A percentile compares a stretch with the other conserved stretches of the same genome.
phyloP scores from a whole-genome alignment of 2,113 vertebrate species.

The Arenaria interpres region DNA sequence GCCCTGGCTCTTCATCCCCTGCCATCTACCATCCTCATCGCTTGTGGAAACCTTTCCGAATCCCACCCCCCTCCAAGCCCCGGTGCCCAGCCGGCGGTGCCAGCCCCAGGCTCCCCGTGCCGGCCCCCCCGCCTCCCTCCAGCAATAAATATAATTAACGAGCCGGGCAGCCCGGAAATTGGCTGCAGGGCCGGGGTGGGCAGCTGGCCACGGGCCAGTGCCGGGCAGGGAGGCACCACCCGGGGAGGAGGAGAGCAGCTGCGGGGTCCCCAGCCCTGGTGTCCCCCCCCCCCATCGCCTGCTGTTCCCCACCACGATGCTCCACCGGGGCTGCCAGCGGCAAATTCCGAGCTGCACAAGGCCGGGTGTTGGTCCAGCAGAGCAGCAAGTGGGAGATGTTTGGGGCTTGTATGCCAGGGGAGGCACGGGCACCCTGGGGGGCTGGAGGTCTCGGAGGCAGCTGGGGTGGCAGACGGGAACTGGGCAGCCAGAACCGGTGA shows the following conservation, averaged over 20 bases:
- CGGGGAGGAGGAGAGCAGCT: fast-evolving
- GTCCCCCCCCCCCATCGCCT: not conserved
- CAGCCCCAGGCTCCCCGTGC: not conserved
- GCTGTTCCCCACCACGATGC: too few species aligned
- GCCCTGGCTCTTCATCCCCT: not conserved
- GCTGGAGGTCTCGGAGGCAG: fast-evolving
- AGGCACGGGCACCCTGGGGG: fast-evolving
- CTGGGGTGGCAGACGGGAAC: not conserved
- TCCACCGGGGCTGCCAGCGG: not conserved
- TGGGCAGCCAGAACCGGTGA: not conserved
- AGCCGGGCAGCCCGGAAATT: not conserved
- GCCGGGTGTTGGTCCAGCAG: not conserved
- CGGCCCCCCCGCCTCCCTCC: not conserved
- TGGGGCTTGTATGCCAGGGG: not conserved
- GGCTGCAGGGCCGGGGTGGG: not conserved
- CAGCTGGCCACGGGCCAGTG: not conserved
- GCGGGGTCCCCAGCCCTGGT: not conserved
- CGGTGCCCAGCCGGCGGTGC: fast-evolving
- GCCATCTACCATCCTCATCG: not conserved
- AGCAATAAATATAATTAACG: not conserved
- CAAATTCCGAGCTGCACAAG: not conserved
- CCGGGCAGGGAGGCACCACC: not conserved
- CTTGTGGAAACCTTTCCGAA: fast-evolving
- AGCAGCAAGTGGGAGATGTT: not conserved
- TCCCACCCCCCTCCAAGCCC: too few species aligned